Conservation (phyloP, 2,888 invertebrate genomes). For the Balanococcus diminutus region DNA sequence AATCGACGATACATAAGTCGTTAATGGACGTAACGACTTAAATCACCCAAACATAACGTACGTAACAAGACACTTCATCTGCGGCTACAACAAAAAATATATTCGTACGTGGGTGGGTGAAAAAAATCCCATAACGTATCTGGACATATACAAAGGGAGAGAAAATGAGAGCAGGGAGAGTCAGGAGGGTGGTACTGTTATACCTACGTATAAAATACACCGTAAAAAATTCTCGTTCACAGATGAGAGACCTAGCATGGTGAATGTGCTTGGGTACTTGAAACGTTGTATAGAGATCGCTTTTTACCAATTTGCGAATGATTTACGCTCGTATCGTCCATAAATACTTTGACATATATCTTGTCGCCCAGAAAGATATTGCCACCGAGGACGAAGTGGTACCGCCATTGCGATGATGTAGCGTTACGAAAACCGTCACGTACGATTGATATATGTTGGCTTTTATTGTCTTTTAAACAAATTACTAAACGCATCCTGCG, state of each 20-base stretch:
- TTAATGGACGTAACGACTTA: conserved; percentile 18
- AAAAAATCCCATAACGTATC: background rate
- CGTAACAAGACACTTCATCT: background rate
- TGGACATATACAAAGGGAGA: background rate
- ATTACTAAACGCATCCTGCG: conserved; percentile 53
- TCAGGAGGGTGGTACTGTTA: too few species aligned
- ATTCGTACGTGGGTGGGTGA: background rate
- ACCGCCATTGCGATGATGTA: conserved; percentile 44
- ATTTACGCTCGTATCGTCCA: conserved; percentile 53
- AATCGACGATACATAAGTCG: conserved; percentile 18
- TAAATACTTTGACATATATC: conserved; percentile 54
- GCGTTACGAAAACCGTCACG: conserved; percentile 53
- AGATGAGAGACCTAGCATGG: background rate
- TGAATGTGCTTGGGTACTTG: background rate
- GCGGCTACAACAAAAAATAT: background rate
- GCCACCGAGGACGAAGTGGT: background rate
- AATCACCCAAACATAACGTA: background rate
- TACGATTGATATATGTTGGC: conserved; percentile 54
- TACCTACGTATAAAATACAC: background rate
- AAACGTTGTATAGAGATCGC: background rate
- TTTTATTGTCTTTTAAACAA: conserved; percentile 54
- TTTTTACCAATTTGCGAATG: conserved; percentile 53
- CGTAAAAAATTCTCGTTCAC: background rate
- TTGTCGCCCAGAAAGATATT: conserved; percentile 50
- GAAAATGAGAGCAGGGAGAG: too few species aligned